Conservation (phyloP, 1,140 invertebrate genomes). For the Drosophila littoralis region DNA sequence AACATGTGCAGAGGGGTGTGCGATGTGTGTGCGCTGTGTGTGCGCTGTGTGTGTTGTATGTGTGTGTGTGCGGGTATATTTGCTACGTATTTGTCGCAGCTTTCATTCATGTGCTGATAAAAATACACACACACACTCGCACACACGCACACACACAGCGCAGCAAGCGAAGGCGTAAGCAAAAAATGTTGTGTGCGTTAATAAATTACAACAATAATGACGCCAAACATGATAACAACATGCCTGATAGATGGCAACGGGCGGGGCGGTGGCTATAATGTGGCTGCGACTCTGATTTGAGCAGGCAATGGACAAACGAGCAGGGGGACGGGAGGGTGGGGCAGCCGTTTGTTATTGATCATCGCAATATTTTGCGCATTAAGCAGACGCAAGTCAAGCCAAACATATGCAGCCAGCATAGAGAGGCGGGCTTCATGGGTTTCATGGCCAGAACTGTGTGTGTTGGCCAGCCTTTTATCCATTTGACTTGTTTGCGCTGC, state of each 20-base stretch:
- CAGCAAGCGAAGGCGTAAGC: conserved; percentile 24
- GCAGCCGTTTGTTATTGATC: conserved; percentile 76
- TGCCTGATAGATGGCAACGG: conserved; percentile 47
- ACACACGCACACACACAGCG: conserved; percentile 3
- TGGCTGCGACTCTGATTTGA: conserved; percentile 34
- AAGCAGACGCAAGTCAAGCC: conserved; percentile 75
- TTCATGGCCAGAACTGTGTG: conserved; percentile 14
- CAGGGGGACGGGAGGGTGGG: not conserved
- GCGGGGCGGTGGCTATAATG: conserved; percentile 8
- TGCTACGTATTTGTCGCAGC: conserved; percentile 65
- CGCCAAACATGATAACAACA: conserved; percentile 80
- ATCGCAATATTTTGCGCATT: conserved; percentile 81
- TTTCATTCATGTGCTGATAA: conserved; percentile 54
- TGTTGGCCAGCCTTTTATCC: conserved; percentile 60
- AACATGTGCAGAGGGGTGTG: conserved; percentile 29
- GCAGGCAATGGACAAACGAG: conserved; percentile 8
- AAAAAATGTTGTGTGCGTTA: conserved; percentile 77
- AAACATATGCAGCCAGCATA: conserved; percentile 67
- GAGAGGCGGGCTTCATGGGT: not conserved
- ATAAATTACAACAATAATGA: conserved; percentile 82
- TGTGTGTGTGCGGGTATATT: conserved; percentile 28
- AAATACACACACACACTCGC: conserved; percentile 30
- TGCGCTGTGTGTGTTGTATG: not conserved
- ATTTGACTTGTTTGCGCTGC: conserved; percentile 71
- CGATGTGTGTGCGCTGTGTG: conserved; percentile 1